Conservation (phyloP, 2,113 vertebrate species). For the Lophius piscatorius region DNA sequence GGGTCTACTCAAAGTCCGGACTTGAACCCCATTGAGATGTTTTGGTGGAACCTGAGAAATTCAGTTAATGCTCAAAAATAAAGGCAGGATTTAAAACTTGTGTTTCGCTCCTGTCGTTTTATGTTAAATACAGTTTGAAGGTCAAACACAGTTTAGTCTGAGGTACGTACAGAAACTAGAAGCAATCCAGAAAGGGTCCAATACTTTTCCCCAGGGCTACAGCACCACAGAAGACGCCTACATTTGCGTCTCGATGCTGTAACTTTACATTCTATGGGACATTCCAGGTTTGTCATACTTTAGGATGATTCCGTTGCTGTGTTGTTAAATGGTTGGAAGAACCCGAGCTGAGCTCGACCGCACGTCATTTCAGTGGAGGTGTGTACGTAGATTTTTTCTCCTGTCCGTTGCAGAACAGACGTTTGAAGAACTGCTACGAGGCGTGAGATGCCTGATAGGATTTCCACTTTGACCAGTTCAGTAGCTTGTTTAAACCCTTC, state of each 20-base stretch:
- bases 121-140: too few relatives aligned
- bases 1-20: too few relatives aligned
- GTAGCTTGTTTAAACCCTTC: constrained; percentile 24
- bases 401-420: constrained; percentile 61
- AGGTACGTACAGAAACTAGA: too few relatives aligned
- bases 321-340: constrained; percentile 11
- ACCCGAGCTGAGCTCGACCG: constrained; percentile 12
- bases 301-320: background rate
- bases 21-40: too few relatives aligned
- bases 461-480: constrained; percentile 20
- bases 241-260: constrained; percentile 12
- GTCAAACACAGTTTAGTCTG: too few relatives aligned
- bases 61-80: too few relatives aligned
- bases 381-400: constrained; percentile 41
- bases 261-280: constrained; percentile 2
- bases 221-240: constrained; percentile 1
- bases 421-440: constrained; percentile 34
- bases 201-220: too few relatives aligned
- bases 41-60: too few relatives aligned
- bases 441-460: constrained; percentile 28
- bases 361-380: constrained; percentile 21
- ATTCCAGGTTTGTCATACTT: constrained; percentile 5
- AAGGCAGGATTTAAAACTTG: too few relatives aligned
- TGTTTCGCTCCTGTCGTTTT: too few relatives aligned
- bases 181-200: too few relatives aligned